Base-by-base conservation (phyloP, 2,888 invertebrate genomes). In the Eristalinus sepulchralis region DNA sequence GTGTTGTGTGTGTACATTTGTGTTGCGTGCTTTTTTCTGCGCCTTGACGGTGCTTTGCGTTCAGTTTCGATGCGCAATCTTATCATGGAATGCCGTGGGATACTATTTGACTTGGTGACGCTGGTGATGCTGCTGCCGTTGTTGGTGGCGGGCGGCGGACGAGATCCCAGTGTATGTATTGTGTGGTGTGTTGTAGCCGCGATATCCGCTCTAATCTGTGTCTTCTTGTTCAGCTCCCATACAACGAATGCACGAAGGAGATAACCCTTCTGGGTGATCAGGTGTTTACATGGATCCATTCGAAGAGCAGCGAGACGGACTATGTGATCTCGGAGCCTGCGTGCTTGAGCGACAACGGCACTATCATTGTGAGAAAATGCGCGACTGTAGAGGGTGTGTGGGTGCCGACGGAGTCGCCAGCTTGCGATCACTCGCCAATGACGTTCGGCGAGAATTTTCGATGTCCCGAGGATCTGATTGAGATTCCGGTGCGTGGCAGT, bases 321-420 rank as follows among this genome's bases (percentile, higher is more conserved):
- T 71, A 67, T 33, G 81, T 90, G 8, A 84, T 91, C 64, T 92
- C 92, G 1, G 64, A 89, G n/a, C 92, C 93, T 4, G 84, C 89
- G 36, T 93, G 92, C 86, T 88, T 91, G 3, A 88, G 91, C 76
- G 73, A 89, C 22, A 77, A 89, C 24, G 89, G 89, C 4, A 89
- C 89, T 36, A 76, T 83, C 22, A 31, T 83, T 36, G 31, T 83
- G 57, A 27, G 88, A 33, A 66, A 86, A 73, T 88, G 88, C 62
- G 89, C 68, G 0, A 80, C 83, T 0, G n/a, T 33, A 0, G 33
- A 53, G 10, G 86, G 86, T 8, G 73, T 80, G 2, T 92, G 92
- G 92, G 66, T 83, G 17, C 90, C 91, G 11, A 53, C 80, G 55
- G 59, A 70, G n/a, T 53, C 89, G 0, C 90, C 89, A 4, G 22